phyloP scores from a whole-genome alignment of 2,113 vertebrate species.

The Harpagus bidentatus region DNA sequence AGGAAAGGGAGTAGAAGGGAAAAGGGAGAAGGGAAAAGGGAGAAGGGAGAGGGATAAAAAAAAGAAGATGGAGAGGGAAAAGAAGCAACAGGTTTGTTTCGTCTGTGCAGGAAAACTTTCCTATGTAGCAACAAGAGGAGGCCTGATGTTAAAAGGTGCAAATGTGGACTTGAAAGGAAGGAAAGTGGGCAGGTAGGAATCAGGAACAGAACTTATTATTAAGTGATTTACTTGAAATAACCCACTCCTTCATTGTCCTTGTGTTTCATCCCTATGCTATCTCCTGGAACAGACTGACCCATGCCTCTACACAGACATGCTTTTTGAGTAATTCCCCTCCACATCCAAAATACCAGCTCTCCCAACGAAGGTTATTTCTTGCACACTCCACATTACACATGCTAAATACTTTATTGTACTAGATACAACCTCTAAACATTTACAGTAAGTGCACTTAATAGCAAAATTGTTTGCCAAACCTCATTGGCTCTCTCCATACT shows the following conservation, averaged over 20 bases:
- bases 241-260: neutral
- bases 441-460: conserved; percentile 56
- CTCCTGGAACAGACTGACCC: neutral
- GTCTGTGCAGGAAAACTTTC: neutral
- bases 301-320: accelerated
- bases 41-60: neutral
- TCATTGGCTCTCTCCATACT: neutral
- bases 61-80: neutral
- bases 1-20: neutral
- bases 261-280: neutral
- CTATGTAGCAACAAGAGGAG: neutral
- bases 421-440: conserved; percentile 41
- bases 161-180: neutral
- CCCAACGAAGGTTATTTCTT: neutral
- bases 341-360: neutral
- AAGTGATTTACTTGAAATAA: neutral
- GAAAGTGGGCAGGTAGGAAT: neutral
- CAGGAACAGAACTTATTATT: neutral
- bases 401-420: conserved; percentile 43
- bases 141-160: neutral
- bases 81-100: neutral
- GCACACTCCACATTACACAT: conserved; percentile 7
- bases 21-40: neutral
- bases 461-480: conserved; percentile 4
- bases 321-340: neutral